Evolutionary conservation across 2,888 invertebrate species (phyloP).

Genomic region (Melikaiella ostensackeni): DNA sequence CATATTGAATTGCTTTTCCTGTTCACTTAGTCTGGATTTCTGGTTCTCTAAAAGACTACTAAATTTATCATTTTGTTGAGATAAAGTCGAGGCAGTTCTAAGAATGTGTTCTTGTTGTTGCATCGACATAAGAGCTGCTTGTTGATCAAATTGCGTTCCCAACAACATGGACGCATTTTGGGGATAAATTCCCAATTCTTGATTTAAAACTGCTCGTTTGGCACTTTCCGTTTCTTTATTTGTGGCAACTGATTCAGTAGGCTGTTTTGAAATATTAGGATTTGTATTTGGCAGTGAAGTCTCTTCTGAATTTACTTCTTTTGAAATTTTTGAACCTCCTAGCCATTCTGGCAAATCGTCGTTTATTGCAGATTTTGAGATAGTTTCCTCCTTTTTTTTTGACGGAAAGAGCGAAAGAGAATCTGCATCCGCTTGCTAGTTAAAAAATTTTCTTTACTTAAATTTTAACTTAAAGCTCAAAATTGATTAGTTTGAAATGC

Average conservation of each 20-base stretch:
- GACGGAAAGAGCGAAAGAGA: background rate
- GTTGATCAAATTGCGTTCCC: slow-evolving; percentile 67
- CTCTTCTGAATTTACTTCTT: slow-evolving; percentile 50
- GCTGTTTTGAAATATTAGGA: background rate
- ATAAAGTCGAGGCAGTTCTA: slow-evolving; percentile 63
- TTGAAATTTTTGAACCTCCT: slow-evolving; percentile 60
- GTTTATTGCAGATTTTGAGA: slow-evolving; percentile 39
- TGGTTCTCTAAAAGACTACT: slow-evolving; percentile 63
- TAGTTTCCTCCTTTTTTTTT: slow-evolving; percentile 37
- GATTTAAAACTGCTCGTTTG: slow-evolving; percentile 39
- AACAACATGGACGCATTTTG: slow-evolving; percentile 59
- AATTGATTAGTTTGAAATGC: no score
- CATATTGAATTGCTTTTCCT: slow-evolving; percentile 68
- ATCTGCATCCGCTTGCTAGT: background rate
- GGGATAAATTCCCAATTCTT: slow-evolving; percentile 45
- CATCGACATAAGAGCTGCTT: slow-evolving; percentile 65
- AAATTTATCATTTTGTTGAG: slow-evolving; percentile 68
- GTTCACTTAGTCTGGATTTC: slow-evolving; percentile 61
- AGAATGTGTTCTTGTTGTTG: slow-evolving; percentile 71
- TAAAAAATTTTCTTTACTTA: background rate
- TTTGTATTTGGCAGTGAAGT: background rate
- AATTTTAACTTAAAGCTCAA: background rate
- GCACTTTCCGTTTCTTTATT: slow-evolving; percentile 26
- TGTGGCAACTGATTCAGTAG: background rate
- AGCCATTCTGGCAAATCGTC: slow-evolving; percentile 72